Base-by-base conservation (phyloP, 2,797 vertebrate species). In the Myotis pilosus region DNA sequence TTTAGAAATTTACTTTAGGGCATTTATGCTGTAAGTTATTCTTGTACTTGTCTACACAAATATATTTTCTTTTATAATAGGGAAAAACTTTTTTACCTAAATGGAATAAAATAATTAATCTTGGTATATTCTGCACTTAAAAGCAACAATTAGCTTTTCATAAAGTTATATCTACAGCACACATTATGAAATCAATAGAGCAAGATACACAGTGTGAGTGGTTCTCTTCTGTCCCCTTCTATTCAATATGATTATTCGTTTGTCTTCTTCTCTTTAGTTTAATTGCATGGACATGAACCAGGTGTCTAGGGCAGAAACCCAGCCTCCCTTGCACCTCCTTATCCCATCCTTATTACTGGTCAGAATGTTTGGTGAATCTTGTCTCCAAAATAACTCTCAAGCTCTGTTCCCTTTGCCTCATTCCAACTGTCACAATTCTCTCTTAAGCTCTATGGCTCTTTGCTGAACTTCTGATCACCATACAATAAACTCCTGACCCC, bases 111-210 rank as follows among this genome's bases (percentile, higher is more conserved):
- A 17, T 68, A 60, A 55, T 15, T 53, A 69, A 75, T 86, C 11
- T 51, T 68, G n/a, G n/a, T 17, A 33, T 80, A 23, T 36, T 0
- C 16, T 71, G 23, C 4, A 53, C 17, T 47, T 83, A 87, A 55
- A 93, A 92, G 71, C 38, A 76, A 68, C 30, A 25, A n/a, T n/a
- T 36, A 30, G 3, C 3, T 36, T 81, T 96, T 57, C 57, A 25
- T 30, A 33, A 91, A 74, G 8, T 84, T 47, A 8, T 72, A 78
- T 51, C 44, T 33, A 44, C 30, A 57, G 9, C 4, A 28, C 36
- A 20, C 28, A 23, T 25, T 38, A 64, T 13, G 1, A 41, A 51
- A 80, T 62, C 19, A 51, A 79, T 83, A 51, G 49, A 41, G 2
- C 11, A 92, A 72, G n/a, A 28, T 44, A 6, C 8, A 0, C 0